Percentiles rank a stretch among this genome's conserved stretches.
These are phyloP conservation scores for Tineola bisselliella DNA, from an alignment of 2,888 invertebrate genomes.

Conservation along the genomic window DNA sequence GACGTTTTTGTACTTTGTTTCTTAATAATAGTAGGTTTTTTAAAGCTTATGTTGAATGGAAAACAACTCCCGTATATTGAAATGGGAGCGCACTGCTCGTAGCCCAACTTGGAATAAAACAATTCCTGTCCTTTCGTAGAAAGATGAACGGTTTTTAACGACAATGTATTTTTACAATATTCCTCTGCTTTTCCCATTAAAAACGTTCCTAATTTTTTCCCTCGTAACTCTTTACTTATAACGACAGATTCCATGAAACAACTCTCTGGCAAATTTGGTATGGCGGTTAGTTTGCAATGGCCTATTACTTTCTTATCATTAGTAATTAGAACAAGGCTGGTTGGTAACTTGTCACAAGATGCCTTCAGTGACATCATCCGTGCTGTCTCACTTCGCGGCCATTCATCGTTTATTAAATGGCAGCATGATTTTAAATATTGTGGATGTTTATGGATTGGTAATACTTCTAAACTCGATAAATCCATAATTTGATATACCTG, in stretches of 20 bases:
- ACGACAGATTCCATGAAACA: constrained; percentile 87
- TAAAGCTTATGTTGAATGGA: neutral
- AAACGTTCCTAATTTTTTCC: constrained; percentile 79
- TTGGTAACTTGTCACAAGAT: constrained; percentile 78
- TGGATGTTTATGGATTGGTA: constrained; percentile 77
- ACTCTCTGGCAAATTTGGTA: constrained; percentile 74
- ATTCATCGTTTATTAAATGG: constrained; percentile 83
- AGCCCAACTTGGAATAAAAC: constrained; percentile 80
- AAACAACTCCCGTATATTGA: constrained; percentile 71
- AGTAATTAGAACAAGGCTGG: constrained; percentile 74
- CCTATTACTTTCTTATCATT: constrained; percentile 71
- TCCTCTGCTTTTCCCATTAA: constrained; percentile 80
- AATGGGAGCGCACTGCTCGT: constrained; percentile 73
- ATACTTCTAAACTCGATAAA: constrained; percentile 48
- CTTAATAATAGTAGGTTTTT: neutral
- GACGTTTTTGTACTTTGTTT: neutral
- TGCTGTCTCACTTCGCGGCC: constrained; percentile 84
- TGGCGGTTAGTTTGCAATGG: constrained; percentile 80
- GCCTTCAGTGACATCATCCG: constrained; percentile 78
- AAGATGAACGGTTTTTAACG: constrained; percentile 72
- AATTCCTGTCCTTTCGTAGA: constrained; percentile 79
- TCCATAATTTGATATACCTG: constrained; percentile 31
- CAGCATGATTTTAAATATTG: constrained; percentile 78
- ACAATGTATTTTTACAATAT: constrained; percentile 72
- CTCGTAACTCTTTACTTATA: constrained; percentile 75